Conservation (phyloP, 2,888 invertebrate species). For the Agelastica alni region DNA sequence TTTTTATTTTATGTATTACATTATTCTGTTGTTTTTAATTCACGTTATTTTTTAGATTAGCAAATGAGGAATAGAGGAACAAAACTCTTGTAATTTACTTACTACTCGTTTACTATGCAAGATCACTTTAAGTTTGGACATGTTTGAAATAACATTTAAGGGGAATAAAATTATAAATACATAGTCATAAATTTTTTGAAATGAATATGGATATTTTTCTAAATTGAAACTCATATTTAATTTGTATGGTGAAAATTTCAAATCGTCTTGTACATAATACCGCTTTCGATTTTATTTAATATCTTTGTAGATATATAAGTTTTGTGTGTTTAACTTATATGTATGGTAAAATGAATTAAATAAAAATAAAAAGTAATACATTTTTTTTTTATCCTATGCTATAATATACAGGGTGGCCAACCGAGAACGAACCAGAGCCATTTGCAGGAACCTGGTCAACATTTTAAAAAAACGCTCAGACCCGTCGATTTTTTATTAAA, state of each 20-base stretch:
- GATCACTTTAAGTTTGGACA: slow-evolving; percentile 19
- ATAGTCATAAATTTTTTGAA: slow-evolving; percentile 15
- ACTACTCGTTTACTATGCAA: slow-evolving; percentile 18
- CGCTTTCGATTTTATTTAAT: slow-evolving; percentile 25
- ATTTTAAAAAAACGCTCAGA: too few relatives aligned
- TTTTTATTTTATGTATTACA: too few relatives aligned
- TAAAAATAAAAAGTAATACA: slow-evolving; percentile 23
- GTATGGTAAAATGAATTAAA: slow-evolving; percentile 42
- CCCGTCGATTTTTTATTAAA: too few relatives aligned
- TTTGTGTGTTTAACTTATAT: slow-evolving; percentile 39
- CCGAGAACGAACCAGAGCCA: too few relatives aligned
- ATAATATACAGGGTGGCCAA: too few relatives aligned
- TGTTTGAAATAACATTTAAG: slow-evolving; percentile 15
- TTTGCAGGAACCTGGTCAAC: too few relatives aligned
- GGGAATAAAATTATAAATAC: slow-evolving; percentile 10
- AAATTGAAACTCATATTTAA: slow-evolving; percentile 29
- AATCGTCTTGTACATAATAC: slow-evolving; percentile 33
- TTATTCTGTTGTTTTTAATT: too few relatives aligned
- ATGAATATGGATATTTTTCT: slow-evolving; percentile 33
- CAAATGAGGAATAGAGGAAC: slow-evolving; percentile 3
- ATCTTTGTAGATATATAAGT: slow-evolving; percentile 40
- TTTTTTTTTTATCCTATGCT: too few relatives aligned
- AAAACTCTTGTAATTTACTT: slow-evolving; percentile 25
- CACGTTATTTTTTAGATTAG: slow-evolving; percentile 8
- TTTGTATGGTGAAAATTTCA: slow-evolving; percentile 21